Evolutionary conservation across 2,113 vertebrate species (phyloP), one percentile per base, ranked within the genome.

Genomic region (Hydrochoerus hydrochaeris): DNA sequence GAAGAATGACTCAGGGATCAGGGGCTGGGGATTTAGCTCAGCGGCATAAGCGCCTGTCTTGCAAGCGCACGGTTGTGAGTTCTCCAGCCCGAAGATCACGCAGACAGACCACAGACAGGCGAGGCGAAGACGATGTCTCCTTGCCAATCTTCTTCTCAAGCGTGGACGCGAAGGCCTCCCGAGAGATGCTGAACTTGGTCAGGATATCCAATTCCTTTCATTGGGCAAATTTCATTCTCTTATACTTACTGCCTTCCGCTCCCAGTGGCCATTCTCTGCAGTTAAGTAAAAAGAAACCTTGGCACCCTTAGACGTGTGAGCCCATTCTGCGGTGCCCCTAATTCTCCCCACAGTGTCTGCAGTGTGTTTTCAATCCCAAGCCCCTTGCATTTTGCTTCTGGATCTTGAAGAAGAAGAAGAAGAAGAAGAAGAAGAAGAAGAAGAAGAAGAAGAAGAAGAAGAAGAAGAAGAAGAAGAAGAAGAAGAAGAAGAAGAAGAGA

Each of bases 271-370:
- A 54, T 92, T 92, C 91, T 92, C 75, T 95, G n/a, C 5, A 73
- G 97, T 93, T 95, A 95, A 95, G 87, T 92, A 92, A 95, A 87
- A 95, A 92, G 78, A 85, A 96, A 52, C 28, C 78, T 83, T 1
- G 0, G 71, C 49, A 9, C 90, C 44, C 52, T 85, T 71, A 41
- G 52, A 49, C 97, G 58, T n/a, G 91, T 54, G 89, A 86, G 91
- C 38, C 69, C 73, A 83, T 94, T 95, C 90, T 26, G 19, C 3
- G 1, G 78, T 6, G 11, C 35, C 46, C 88, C 92, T 97, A 78
- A 96, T 94, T 97, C 86, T 78, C 88, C 54, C 52, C 7, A 71
- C 54, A 54, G 93, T 85, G 88, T 0, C 2, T 96, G 93, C n/a
- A 52, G 41, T 85, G 83, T 78, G 32, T 81, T 98, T 94, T 85